Percentiles rank a stretch among this genome's conserved stretches.
phyloP scores from a whole-genome alignment of 53 echinoderm and acorn worm genomes.

The Hippasteria phrygiana region DNA sequence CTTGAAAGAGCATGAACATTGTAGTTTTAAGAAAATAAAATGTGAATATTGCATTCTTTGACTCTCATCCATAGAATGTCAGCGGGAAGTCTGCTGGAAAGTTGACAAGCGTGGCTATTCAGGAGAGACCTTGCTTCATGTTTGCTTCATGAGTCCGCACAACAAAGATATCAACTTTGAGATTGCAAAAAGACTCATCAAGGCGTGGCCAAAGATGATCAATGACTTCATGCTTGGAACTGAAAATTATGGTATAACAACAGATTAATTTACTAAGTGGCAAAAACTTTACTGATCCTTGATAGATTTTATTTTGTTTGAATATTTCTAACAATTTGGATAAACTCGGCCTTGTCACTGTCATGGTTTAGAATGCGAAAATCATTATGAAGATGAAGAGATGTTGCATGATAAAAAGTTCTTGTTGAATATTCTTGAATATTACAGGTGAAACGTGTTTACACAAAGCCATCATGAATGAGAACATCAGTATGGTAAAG shows the following conservation, averaged over 20 bases:
- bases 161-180: constrained; percentile 80
- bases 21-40: no score
- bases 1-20: no score
- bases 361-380: no score
- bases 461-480: constrained; percentile 95
- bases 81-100: constrained; percentile 82
- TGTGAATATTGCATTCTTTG: no score
- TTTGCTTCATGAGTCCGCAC: constrained; percentile 86
- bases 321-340: no score
- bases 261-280: no score
- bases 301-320: no score
- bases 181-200: constrained; percentile 86
- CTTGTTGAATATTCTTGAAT: not conserved
- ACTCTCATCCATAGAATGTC: not conserved
- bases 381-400: no score
- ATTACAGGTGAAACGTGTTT: constrained; percentile 87
- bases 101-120: constrained; percentile 87
- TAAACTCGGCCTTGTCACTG: no score
- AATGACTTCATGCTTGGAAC: constrained; percentile 89
- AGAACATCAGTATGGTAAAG: constrained; percentile 89
- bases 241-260: constrained; percentile 95
- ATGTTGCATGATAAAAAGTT: no score
- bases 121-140: constrained; percentile 92
- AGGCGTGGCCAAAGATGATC: constrained; percentile 78
- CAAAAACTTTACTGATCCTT: no score